Base-by-base conservation (phyloP, 2,888 invertebrate species). In the Polydrusus tereticollis region DNA sequence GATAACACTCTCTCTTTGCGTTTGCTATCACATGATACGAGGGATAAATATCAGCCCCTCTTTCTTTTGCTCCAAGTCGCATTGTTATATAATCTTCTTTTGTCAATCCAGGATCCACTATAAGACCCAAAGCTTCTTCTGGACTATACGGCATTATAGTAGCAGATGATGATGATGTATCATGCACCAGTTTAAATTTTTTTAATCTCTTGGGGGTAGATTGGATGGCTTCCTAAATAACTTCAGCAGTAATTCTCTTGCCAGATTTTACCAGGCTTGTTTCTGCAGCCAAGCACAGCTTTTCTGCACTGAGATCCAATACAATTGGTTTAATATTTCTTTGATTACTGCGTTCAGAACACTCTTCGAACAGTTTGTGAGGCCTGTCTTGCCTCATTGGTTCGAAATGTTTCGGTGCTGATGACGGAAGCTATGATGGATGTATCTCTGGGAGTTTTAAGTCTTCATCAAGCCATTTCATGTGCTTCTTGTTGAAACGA, bases 1-100 rank as follows among this genome's bases (percentile, higher is more conserved):
- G 64, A 41, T 70, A 70, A 65, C 36, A 69, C 58, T 69, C 38
- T 16, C 52, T 65, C 47, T 65, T 70, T 38, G 52, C 58, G 16
- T 70, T 59, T 65, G 62, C 21, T 60, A 68, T 41, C 38, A 52
- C 52, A 47, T 70, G 33, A 52, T 65, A 70, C 8, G 70, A 58
- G 29, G 65, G 65, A 50, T 65, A 65, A 5, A 65, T 70, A 64
- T 65, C 41, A 26, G 45, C 70, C 10, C 50, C 59, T 16, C 50
- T 65, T 33, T 55, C 29, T 29, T 65, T 70, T 59, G 70, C 70
- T 45, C 65, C 65, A 23, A 47, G 47, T 21, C 50, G 47, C 58
- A 57, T 50, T 18, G 50, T 58, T 23, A 59, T 70, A 29, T 65
- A 58, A 38, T 59, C 59, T 7, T 59, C 20, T 59, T 41, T 36